A percentile compares a stretch with the other conserved stretches of the same genome.
These are phyloP conservation scores for Anguilla rostrata DNA, from an alignment of 2,113 vertebrate genomes.

Conservation along the genomic window DNA sequence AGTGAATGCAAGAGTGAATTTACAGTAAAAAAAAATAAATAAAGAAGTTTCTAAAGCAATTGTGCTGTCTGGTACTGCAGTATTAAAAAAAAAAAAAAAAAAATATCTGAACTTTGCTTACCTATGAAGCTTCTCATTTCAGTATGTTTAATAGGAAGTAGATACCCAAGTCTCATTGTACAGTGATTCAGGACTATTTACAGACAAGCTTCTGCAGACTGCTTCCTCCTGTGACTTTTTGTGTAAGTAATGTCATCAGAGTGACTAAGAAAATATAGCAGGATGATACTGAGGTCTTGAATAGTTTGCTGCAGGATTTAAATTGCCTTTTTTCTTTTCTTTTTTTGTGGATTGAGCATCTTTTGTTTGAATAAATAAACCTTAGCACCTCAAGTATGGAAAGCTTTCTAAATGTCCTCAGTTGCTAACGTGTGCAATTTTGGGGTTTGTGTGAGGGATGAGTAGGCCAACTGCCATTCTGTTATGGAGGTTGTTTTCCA, in stretches of 20 bases:
- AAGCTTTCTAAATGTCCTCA: slow-evolving; percentile 10
- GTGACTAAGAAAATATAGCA: not conserved
- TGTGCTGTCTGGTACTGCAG: too few species aligned
- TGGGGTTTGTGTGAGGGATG: not conserved
- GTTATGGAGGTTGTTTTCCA: too few species aligned
- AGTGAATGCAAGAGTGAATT: too few species aligned
- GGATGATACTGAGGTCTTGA: not conserved
- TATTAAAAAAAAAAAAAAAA: too few species aligned
- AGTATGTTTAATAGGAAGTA: not conserved
- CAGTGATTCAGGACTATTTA: not conserved
- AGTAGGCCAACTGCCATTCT: not conserved
- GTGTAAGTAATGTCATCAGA: not conserved
- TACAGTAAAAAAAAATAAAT: too few species aligned
- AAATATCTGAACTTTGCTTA: not conserved
- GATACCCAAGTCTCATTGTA: not conserved
- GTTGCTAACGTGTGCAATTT: not conserved
- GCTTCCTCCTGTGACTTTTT: not conserved
- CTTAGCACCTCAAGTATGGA: slow-evolving; percentile 12
- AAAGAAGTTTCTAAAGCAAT: too few species aligned
- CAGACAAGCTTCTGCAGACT: not conserved
- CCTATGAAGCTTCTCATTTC: not conserved
- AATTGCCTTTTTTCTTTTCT: slow-evolving; percentile 1
- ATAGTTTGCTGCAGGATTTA: not conserved
- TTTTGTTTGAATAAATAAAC: slow-evolving; percentile 29
- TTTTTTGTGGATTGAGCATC: slow-evolving; percentile 16